Evolutionary conservation across 2,113 vertebrate genomes (phyloP), one percentile per base, ranked within the genome.

Genomic region (Triplophysa siluroides): DNA sequence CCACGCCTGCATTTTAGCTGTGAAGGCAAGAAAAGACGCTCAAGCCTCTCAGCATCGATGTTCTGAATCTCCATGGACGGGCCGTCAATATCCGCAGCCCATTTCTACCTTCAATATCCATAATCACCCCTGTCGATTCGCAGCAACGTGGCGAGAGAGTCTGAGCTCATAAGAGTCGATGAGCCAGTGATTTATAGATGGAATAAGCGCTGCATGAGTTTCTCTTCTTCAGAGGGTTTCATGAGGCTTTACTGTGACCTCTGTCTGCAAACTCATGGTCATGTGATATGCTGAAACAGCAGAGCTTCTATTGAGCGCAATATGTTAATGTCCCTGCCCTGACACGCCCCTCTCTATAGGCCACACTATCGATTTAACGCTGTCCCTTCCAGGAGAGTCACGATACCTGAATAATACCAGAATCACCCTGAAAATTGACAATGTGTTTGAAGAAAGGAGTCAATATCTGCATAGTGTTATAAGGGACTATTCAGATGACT

Each of bases 221-320:
- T 58, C 14, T 23, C 38, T 61, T 74, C n/a, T 19, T 60, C 33
- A 74, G 29, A 24, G 21, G 23, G 58, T 38, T 24, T 45, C 47
- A 63, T 75, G 58, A 75, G 50, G 10, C 45, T 52, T 8, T n/a
- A 5, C 21, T 24, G 54, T 61, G 78, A 84, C 71, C 76, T 79
- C 68, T 79, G 45, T 24, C 43, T 2, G 45, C 41, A 61, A 8
- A 2, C 76, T 33, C 52, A 19, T 23, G 12, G 47, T 65, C 66
- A 33, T 38, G 14, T 19, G 61, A 50, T 60, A 19, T 61, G 76
- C 81, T 86, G 83, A 85, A 43, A 50, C 67, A 81, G 85, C 82
- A 81, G 73, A 81, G 13, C 23, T 26, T 43, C 6, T 78, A 83
- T 69, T 58, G 81, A 84, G 47, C 8, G 38, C 16, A 33, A 50